phyloP scores from a whole-genome alignment of 2,797 vertebrate genomes.

The Bothrops alternatus region DNA sequence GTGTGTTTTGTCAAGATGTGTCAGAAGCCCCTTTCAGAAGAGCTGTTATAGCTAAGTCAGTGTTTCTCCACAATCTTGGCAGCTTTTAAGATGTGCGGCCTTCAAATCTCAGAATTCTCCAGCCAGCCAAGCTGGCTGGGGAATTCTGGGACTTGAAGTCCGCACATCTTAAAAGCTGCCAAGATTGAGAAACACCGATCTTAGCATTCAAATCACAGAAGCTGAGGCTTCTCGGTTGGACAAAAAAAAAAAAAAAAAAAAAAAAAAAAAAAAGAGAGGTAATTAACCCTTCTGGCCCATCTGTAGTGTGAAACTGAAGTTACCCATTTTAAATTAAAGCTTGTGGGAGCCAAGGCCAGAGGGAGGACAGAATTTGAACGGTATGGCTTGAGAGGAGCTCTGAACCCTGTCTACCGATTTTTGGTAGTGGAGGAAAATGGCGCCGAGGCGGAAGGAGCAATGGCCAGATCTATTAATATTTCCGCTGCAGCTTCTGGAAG shows the following conservation, averaged over 20 bases:
- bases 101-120: not conserved
- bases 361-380: not conserved
- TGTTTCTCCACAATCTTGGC: not conserved
- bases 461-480: slow-evolving; percentile 57
- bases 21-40: not conserved
- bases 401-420: slow-evolving; percentile 11
- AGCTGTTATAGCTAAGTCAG: slow-evolving; percentile 2
- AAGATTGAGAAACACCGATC: not conserved
- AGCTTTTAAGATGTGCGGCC: not conserved
- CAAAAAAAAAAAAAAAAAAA: not conserved
- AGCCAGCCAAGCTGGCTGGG: no score
- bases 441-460: not conserved
- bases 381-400: slow-evolving; percentile 25
- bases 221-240: not conserved
- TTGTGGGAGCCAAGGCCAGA: slow-evolving; percentile 1
- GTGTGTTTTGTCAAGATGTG: not conserved
- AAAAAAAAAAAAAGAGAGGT: not conserved
- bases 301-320: slow-evolving; percentile 3
- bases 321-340: slow-evolving; percentile 28
- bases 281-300: not conserved
- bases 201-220: not conserved
- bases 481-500: slow-evolving; percentile 75
- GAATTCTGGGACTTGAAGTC: not conserved
- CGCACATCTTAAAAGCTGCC: not conserved
- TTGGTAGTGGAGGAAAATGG: no score